Conservation (phyloP, 2,888 invertebrate genomes). For the Lasioglossum vierecki region DNA sequence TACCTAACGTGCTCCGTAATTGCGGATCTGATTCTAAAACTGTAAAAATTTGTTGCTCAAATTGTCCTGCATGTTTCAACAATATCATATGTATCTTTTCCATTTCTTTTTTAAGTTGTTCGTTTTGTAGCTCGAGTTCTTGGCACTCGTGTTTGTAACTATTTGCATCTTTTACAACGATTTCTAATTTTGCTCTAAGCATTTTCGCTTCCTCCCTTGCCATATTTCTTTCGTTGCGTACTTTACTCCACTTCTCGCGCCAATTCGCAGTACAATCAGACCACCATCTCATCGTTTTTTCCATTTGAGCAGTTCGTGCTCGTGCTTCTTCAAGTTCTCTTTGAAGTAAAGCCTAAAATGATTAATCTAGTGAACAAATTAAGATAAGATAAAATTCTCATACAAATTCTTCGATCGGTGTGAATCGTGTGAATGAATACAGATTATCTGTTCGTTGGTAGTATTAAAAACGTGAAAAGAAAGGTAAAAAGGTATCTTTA, state of each 20-base stretch:
- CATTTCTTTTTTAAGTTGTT: constrained; percentile 91
- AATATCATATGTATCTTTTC: constrained; percentile 90
- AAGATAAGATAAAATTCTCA: constrained; percentile 1
- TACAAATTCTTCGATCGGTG: not conserved
- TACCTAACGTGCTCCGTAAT: constrained; percentile 76
- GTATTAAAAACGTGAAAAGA: not conserved
- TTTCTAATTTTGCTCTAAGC: constrained; percentile 91
- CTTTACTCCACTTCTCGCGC: constrained; percentile 98
- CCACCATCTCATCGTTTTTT: constrained; percentile 99
- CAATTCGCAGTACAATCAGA: constrained; percentile 98
- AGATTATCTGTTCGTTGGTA: not conserved
- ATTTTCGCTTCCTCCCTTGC: constrained; percentile 95
- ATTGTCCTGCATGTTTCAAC: constrained; percentile 89
- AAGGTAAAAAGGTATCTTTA: not conserved
- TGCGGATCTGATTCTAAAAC: constrained; percentile 80
- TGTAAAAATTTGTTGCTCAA: constrained; percentile 85
- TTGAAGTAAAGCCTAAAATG: constrained; percentile 86
- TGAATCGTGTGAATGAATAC: not conserved
- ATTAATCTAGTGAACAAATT: constrained; percentile 1
- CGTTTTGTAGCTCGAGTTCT: constrained; percentile 91
- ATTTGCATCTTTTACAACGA: constrained; percentile 90
- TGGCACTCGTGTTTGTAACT: constrained; percentile 91
- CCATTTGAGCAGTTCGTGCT: constrained; percentile 98
- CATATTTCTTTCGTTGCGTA: constrained; percentile 96
- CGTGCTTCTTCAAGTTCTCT: constrained; percentile 97